Conservation (phyloP, 2,113 vertebrate species). For the Tinamus guttatus region DNA sequence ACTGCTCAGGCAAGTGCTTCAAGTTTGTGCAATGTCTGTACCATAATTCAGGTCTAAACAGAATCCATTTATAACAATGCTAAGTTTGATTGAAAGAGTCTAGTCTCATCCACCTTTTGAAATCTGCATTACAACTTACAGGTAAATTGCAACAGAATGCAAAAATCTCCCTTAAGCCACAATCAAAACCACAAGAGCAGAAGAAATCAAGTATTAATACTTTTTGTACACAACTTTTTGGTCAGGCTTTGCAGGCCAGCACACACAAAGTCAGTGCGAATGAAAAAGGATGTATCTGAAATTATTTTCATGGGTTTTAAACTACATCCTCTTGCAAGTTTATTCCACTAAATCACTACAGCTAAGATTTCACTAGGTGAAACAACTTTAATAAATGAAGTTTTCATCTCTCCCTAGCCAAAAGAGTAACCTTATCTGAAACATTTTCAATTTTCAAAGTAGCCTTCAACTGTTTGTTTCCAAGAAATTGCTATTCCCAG, state of each 20-base stretch:
- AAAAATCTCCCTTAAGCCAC: slow-evolving; percentile 37
- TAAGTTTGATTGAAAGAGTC: neutral
- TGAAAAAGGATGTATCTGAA: slow-evolving; percentile 43
- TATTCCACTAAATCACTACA: slow-evolving; percentile 34
- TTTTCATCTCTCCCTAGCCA: slow-evolving; percentile 68
- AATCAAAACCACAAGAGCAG: slow-evolving; percentile 32
- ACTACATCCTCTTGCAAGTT: slow-evolving; percentile 32
- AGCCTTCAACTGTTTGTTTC: slow-evolving; percentile 53
- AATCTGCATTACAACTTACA: slow-evolving; percentile 43
- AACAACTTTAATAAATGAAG: slow-evolving; percentile 55
- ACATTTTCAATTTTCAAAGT: slow-evolving; percentile 52
- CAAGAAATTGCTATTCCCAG: slow-evolving; percentile 58
- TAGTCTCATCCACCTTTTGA: neutral
- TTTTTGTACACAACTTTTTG: slow-evolving; percentile 7
- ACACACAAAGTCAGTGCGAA: slow-evolving; percentile 40
- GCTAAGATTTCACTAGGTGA: slow-evolving; percentile 60
- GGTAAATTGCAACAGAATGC: neutral
- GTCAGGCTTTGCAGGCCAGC: slow-evolving; percentile 39
- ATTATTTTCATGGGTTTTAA: slow-evolving; percentile 67
- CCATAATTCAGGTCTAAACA: neutral
- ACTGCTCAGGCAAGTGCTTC: neutral
- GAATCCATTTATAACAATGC: neutral
- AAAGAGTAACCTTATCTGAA: slow-evolving; percentile 61
- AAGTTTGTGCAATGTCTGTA: neutral
- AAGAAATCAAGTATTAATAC: slow-evolving; percentile 16